A percentile compares a stretch with the other conserved stretches of the same genome.
These are phyloP conservation scores for Melanerpes aurifrons DNA, from an alignment of 2,113 vertebrate genomes.

Conservation along the genomic window DNA sequence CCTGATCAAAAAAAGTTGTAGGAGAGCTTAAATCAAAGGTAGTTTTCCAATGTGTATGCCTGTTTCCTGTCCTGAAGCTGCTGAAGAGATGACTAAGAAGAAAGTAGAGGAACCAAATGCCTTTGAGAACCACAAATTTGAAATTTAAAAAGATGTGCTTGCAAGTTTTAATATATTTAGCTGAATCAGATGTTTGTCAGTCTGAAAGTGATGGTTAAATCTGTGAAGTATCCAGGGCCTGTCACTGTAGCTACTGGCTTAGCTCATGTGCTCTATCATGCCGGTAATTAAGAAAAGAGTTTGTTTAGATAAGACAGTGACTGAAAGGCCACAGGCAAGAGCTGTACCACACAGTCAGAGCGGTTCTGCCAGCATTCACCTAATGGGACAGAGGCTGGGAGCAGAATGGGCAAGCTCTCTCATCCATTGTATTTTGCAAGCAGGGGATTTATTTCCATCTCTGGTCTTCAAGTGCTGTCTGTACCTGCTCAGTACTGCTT, in stretches of 20 bases:
- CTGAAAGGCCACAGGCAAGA: not conserved
- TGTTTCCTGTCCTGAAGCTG: not conserved
- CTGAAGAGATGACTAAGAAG: not conserved
- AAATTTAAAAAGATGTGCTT: constrained; percentile 19
- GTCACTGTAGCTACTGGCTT: not conserved
- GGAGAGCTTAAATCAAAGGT: not conserved
- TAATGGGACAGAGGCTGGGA: not conserved
- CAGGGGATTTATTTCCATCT: not conserved
- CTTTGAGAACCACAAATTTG: constrained; percentile 38
- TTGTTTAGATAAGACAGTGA: not conserved
- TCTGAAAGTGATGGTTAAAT: not conserved
- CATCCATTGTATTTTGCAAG: not conserved
- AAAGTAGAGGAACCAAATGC: constrained; percentile 8
- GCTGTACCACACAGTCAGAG: not conserved
- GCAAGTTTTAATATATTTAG: constrained; percentile 10
- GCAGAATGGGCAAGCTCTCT: not conserved
- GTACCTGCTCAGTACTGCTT: not conserved
- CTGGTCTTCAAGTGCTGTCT: not conserved
- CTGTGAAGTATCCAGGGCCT: not conserved
- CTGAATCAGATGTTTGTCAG: not conserved
- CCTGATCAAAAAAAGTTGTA: not conserved
- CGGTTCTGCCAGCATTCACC: not conserved
- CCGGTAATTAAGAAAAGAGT: not conserved
- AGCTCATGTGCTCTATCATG: not conserved
- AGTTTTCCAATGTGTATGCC: not conserved